Evolutionary conservation across 1,140 invertebrate genomes (phyloP).

Genomic region (Drosophila triauraria): DNA sequence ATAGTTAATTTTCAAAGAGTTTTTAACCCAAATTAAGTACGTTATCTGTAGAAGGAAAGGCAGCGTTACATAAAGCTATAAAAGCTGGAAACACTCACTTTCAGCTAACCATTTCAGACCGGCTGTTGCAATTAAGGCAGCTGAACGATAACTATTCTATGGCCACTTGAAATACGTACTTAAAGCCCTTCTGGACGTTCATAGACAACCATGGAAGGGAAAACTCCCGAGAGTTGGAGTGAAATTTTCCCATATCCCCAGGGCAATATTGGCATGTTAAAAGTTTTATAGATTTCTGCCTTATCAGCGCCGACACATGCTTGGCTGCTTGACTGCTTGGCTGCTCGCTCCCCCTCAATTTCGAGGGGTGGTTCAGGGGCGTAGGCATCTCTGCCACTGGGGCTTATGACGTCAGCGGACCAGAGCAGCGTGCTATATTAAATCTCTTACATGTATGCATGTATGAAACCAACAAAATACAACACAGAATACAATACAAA

Average conservation of each 20-base stretch:
- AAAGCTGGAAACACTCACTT: not conserved
- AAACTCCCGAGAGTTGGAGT: slow-evolving; percentile 12
- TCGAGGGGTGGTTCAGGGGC: slow-evolving; percentile 2
- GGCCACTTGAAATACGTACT: slow-evolving; percentile 5
- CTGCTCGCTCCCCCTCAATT: not conserved
- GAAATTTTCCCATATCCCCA: slow-evolving; percentile 18
- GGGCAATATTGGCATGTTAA: slow-evolving; percentile 44
- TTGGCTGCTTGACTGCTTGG: slow-evolving; percentile 31
- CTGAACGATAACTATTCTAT: slow-evolving; percentile 6
- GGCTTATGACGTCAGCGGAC: slow-evolving; percentile 66
- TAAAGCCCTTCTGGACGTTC: not conserved
- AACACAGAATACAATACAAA: slow-evolving; percentile 5
- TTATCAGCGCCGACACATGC: slow-evolving; percentile 61
- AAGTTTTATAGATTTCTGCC: slow-evolving; percentile 59
- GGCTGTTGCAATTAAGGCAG: not conserved
- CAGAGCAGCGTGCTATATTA: slow-evolving; percentile 63
- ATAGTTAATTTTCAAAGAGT: too few species aligned
- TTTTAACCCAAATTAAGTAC: not conserved
- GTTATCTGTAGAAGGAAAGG: not conserved
- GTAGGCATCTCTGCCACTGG: slow-evolving; percentile 22
- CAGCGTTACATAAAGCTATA: too few species aligned
- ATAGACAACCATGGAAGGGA: not conserved
- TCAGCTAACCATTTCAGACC: not conserved
- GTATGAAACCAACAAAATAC: slow-evolving; percentile 28
- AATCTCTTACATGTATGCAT: slow-evolving; percentile 53